Percentiles rank a stretch among this genome's conserved stretches.
Evolutionary conservation across 92 coral and sea anemone genomes (phyloP).

Genomic region (Isaurus tuberculatus): DNA sequence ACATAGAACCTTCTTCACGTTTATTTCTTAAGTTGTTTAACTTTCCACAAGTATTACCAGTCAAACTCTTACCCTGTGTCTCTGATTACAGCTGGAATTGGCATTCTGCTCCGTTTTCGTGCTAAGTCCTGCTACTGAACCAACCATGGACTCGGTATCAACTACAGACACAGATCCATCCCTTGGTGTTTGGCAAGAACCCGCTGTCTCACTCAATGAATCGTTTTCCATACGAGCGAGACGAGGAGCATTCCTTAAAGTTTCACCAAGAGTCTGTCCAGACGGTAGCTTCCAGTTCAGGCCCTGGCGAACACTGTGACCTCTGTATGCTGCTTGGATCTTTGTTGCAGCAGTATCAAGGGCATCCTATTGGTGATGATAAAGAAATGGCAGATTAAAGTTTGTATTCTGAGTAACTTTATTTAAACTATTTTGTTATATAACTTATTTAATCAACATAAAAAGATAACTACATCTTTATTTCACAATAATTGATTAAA

Average conservation of each 20-base stretch:
- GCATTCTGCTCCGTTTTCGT: conserved; percentile 16
- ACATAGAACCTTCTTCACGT: background rate
- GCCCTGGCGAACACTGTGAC: conserved; percentile 94
- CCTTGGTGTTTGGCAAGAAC: conserved; percentile 9
- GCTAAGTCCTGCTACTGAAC: background rate
- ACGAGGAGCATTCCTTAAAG: conserved; percentile 72
- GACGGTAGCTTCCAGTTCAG: conserved; percentile 92
- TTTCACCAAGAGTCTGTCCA: conserved; percentile 84
- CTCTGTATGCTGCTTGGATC: conserved; percentile 96
- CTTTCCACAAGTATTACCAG: too few relatives aligned
- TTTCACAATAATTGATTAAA: too few relatives aligned
- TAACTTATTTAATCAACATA: too few relatives aligned
- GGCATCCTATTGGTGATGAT: conserved; percentile 57
- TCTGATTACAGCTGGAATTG: conserved; percentile 1
- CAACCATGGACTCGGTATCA: conserved; percentile 23
- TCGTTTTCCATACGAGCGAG: conserved; percentile 7
- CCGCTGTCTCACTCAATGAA: conserved; percentile 21
- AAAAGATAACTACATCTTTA: too few relatives aligned
- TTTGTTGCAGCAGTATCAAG: conserved; percentile 88
- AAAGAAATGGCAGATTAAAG: background rate
- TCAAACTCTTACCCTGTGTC: conserved; percentile 22
- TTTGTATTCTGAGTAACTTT: too few relatives aligned
- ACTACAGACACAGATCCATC: conserved; percentile 2
- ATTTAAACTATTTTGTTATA: too few relatives aligned
- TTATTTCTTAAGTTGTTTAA: background rate